Evolutionary conservation across 1,140 invertebrate genomes (phyloP), one percentile per base, ranked within the genome.

Genomic region (Panulirus ornatus): DNA sequence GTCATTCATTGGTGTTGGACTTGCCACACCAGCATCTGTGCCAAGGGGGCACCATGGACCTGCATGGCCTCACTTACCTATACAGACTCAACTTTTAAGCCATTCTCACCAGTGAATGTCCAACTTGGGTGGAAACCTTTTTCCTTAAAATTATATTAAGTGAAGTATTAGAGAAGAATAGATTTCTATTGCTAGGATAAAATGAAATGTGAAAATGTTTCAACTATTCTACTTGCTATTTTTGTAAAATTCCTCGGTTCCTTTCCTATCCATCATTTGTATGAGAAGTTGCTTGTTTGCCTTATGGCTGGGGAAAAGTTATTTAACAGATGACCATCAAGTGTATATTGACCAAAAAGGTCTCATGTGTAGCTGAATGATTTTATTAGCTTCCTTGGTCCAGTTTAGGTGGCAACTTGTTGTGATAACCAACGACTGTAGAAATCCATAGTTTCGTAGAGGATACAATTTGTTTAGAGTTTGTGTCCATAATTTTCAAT

Each of bases 371-470:
- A 76, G 34, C 40, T 38, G 54, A 83, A 40, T 83, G 79, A 83
- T 51, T 83, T 83, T 83, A 54, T 83, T 66, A 83, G 79, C 79
- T 63, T 83, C 79, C 79, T 83, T 83, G 79, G 54, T 83, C 79
- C 36, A 38, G 47, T 83, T 83, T 76, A 83, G 79, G 79, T 83
- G 79, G 79, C 47, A 58, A 83, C 79, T 83, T 83, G 75, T 83
- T 83, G 79, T 83, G 79, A 83, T 83, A 83, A 83, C 79, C 79
- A 83, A 83, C 79, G 79, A 83, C 79, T 83, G 51, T 83, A 63
- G 51, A 63, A 83, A 51, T 83, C 79, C 51, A 54, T 83, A 83
- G 79, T 83, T 83, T 83, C 79, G 63, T 83, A 83, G 79, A 66
- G 47, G 54, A 83, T 83, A 36, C 79, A 83, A 36, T 83, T 83